A percentile compares a stretch with the other conserved stretches of the same genome.
Conservation (phyloP, 2,113 vertebrate genomes). For the Falco punctatus region DNA sequence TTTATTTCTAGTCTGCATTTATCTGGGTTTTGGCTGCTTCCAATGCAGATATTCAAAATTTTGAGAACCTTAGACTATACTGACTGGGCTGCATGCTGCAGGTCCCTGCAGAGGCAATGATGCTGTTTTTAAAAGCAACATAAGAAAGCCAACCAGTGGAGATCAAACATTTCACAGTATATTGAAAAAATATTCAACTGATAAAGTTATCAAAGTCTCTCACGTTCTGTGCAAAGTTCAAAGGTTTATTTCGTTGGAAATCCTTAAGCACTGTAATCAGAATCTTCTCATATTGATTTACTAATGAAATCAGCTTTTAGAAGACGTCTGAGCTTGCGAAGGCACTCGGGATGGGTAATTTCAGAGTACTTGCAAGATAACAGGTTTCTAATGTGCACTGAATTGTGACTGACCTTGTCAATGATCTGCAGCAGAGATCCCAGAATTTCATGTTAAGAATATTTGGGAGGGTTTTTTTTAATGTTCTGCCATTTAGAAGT, state of each 20-base stretch:
- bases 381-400: not conserved
- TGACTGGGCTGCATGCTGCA: not conserved
- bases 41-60: conserved; percentile 21
- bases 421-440: not conserved
- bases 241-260: not conserved
- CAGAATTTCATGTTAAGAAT: not conserved
- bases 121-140: not conserved
- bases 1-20: conserved; percentile 53
- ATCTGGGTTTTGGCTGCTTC: not conserved
- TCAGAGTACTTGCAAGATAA: not conserved
- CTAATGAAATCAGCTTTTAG: not conserved
- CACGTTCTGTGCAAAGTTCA: not conserved
- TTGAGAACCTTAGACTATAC: conserved; percentile 11
- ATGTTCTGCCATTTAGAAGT: not conserved
- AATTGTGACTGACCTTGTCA: not conserved
- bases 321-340: not conserved
- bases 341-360: not conserved
- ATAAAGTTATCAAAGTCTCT: not conserved
- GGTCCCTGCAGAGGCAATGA: not conserved
- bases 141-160: not conserved
- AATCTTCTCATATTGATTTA: not conserved
- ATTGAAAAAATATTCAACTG: not conserved
- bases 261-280: not conserved
- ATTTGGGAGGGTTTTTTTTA: not conserved
- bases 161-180: not conserved